phyloP scores from a whole-genome alignment of 1,140 invertebrate species.

The Plodia interpunctella region DNA sequence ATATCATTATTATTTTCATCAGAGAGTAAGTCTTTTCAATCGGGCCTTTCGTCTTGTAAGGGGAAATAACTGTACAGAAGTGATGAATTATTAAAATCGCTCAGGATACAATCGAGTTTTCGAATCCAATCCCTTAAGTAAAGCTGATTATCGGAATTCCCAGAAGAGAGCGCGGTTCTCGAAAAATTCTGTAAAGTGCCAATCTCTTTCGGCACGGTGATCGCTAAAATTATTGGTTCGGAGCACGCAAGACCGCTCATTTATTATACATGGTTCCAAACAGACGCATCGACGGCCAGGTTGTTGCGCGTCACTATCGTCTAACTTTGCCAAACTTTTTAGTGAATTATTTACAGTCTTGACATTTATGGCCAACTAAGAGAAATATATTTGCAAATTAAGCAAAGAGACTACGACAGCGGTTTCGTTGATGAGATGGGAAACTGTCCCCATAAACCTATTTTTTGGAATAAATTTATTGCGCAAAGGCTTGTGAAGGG shows the following conservation, averaged over 20 bases:
- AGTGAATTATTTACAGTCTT: constrained; percentile 49
- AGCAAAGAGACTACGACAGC: constrained; percentile 55
- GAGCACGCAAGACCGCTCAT: constrained; percentile 50
- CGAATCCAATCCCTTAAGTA: constrained; percentile 71
- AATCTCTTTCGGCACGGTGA: constrained; percentile 47
- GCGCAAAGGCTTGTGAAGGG: constrained; percentile 31
- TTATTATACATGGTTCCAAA: constrained; percentile 47
- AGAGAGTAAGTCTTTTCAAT: constrained; percentile 29
- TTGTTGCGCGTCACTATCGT: constrained; percentile 14
- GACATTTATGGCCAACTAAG: constrained; percentile 58
- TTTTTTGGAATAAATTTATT: constrained; percentile 53
- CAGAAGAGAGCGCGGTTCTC: constrained; percentile 38
- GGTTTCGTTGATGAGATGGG: constrained; percentile 52
- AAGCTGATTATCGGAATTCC: constrained; percentile 69
- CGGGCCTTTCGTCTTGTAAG: constrained; percentile 34
- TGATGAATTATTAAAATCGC: constrained; percentile 74
- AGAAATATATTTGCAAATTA: constrained; percentile 69
- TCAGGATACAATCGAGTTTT: constrained; percentile 66
- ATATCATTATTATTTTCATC: constrained; percentile 13
- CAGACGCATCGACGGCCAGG: constrained; percentile 10
- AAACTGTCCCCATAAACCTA: constrained; percentile 53
- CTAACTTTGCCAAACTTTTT: constrained; percentile 38
- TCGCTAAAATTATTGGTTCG: constrained; percentile 51
- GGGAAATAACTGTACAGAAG: constrained; percentile 38
- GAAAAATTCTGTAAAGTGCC: constrained; percentile 65